These are phyloP conservation scores for Berghia stephanieae DNA, from an alignment of 1,140 invertebrate species.

Conservation along the genomic window DNA sequence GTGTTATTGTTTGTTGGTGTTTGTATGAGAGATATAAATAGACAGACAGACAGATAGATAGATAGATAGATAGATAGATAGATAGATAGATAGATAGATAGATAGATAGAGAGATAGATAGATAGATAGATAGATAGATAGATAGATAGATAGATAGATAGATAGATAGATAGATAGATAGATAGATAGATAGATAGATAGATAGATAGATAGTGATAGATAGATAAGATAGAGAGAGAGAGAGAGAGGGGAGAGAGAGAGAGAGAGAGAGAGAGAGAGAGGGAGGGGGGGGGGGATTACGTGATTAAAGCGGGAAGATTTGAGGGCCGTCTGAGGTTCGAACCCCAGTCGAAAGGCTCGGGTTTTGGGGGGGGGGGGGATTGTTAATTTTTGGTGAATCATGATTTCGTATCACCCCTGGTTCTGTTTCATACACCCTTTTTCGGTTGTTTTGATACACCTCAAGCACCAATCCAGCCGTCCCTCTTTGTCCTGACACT, in stretches of 20 bases:
- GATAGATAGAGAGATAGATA: too few relatives aligned
- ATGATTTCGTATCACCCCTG: not conserved
- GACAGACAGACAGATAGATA: too few relatives aligned
- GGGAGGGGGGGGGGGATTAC: not conserved
- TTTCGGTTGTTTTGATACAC: not conserved
- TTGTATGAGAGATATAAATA: too few relatives aligned
- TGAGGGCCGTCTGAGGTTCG: not conserved
- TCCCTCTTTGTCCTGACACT: too few relatives aligned
- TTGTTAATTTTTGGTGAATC: not conserved
- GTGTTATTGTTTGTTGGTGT: not conserved
- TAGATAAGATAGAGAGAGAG: not conserved
- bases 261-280: not conserved
- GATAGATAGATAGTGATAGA: not conserved
- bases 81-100: not conserved
- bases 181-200: conserved; percentile 5
- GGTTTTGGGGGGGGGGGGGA: not conserved
- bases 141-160: not conserved
- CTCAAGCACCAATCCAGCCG: not conserved
- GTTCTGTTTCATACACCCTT: too few relatives aligned
- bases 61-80: not conserved
- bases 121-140: not conserved
- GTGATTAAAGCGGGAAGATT: not conserved
- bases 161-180: not conserved
- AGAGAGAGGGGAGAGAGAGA: not conserved
- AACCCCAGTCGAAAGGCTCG: not conserved